Evolutionary conservation across 2,888 invertebrate species (phyloP), one percentile per base, ranked within the genome.

Genomic region (Seira ritae): DNA sequence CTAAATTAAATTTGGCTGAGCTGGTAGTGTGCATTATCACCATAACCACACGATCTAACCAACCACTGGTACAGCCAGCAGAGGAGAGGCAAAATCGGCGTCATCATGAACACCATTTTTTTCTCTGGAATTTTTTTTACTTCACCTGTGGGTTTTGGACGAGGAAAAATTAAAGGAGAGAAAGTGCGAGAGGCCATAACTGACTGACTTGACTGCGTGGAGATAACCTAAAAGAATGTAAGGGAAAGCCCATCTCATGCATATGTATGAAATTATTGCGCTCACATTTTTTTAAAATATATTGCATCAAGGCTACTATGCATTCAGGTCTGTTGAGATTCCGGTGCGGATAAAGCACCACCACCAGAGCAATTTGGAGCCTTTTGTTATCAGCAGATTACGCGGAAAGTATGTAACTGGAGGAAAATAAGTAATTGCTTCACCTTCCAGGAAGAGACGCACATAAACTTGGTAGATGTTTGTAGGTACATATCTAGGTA

Each of bases 261-360:
- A 81, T 81, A 81, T 81, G 81, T 76, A 81, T 81, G 81, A 81
- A 76, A 81, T 81, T 81, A 81, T 50, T 50, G 50, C 71, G 23
- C 76, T 71, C 76, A 76, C 81, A 81, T 81, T 81, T 81, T 81
- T 81, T 81, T 81, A 81, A 75, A 81, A 81, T 76, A 81, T 81
- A 76, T 76, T 76, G 67, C 76, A 50, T 50, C 50, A 50, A 55
- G 55, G 68, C 50, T 60, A 15, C 46, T 80, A 75, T 75, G 70
- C 75, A 75, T 80, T 31, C 15, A 50, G 12, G 6, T 50, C 68
- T 69, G 74, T 75, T 65, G 31, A 37, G 19, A 24, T 67, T 31
- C 10, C 67, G 37, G 17, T n/a, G 24, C 37, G 37, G 42, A 24
- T 37, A 68, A 50, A 50, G 15, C 1, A 68, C 24, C 19, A 17